phyloP scores from a whole-genome alignment of 2,113 vertebrate genomes.

The Pelmatolapia mariae region DNA sequence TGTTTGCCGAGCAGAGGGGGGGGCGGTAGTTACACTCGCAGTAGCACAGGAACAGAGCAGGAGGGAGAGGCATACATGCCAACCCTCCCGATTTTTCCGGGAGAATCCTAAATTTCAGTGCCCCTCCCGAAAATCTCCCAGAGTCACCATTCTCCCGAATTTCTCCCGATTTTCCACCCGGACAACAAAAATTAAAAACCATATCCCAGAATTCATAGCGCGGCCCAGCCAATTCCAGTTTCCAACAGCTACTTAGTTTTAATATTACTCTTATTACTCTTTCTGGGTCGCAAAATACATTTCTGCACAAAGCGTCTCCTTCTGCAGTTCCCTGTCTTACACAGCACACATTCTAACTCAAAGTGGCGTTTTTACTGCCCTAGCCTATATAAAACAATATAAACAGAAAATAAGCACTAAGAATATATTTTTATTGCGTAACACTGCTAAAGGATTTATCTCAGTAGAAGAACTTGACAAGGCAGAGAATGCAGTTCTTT shows the following conservation, averaged over 20 bases:
- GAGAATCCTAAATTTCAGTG: too few relatives aligned
- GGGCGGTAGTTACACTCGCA: too few relatives aligned
- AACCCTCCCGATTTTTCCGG: neutral
- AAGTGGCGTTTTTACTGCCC: too few relatives aligned
- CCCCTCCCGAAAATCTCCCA: neutral
- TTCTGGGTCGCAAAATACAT: too few relatives aligned
- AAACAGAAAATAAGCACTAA: accelerated
- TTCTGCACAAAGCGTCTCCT: too few relatives aligned
- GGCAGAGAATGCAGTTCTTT: neutral
- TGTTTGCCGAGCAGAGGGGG: too few relatives aligned
- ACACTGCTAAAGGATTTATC: too few relatives aligned
- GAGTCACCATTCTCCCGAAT: neutral
- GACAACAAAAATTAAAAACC: neutral
- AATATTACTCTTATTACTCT: neutral
- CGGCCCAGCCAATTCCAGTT: neutral
- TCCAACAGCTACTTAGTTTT: neutral
- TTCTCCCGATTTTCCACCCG: accelerated
- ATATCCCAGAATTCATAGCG: neutral
- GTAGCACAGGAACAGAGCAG: neutral
- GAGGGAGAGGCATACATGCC: accelerated
- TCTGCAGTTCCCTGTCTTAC: too few relatives aligned
- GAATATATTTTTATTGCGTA: neutral
- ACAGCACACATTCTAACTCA: too few relatives aligned
- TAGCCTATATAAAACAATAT: too few relatives aligned
- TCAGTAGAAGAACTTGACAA: neutral